A percentile compares a stretch with the other conserved stretches of the same genome.
Evolutionary conservation across 2,888 invertebrate genomes (phyloP).

Genomic region (Oxytorus armatus): DNA sequence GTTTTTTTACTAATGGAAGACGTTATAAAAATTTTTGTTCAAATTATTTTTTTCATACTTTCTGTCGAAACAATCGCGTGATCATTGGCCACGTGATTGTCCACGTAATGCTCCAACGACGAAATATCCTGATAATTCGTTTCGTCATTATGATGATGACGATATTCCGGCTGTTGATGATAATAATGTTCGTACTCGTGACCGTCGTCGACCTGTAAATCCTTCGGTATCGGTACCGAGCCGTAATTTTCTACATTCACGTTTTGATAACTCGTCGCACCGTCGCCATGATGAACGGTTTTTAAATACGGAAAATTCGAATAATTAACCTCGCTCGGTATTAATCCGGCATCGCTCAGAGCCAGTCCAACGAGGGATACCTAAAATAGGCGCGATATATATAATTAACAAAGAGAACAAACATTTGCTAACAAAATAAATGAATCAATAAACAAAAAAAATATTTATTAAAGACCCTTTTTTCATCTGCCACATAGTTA

Average conservation of each 20-base stretch:
- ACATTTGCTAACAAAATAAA: background rate
- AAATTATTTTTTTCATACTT: constrained; percentile 18
- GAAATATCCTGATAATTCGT: constrained; percentile 18
- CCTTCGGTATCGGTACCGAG: constrained; percentile 72
- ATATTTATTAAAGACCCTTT: too few relatives aligned
- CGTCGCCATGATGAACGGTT: constrained; percentile 77
- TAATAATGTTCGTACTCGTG: constrained; percentile 33
- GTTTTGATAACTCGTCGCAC: constrained; percentile 81
- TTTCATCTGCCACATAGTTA: too few relatives aligned
- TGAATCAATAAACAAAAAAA: background rate
- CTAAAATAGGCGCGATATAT: constrained; percentile 71
- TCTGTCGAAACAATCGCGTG: constrained; percentile 62
- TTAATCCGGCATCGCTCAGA: constrained; percentile 73
- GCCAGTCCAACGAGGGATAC: constrained; percentile 70
- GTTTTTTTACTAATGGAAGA: too few relatives aligned
- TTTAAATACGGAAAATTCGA: constrained; percentile 76
- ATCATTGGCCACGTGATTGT: background rate
- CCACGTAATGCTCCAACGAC: constrained; percentile 24
- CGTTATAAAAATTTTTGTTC: too few relatives aligned
- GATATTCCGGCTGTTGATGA: too few relatives aligned
- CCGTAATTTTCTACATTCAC: constrained; percentile 77
- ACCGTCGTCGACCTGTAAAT: constrained; percentile 68
- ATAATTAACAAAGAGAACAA: too few relatives aligned
- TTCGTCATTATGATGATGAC: constrained; percentile 52
- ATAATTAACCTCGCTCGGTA: constrained; percentile 70